phyloP scores from a whole-genome alignment of 2,113 vertebrate species.

The Notarius lentiginosus region DNA sequence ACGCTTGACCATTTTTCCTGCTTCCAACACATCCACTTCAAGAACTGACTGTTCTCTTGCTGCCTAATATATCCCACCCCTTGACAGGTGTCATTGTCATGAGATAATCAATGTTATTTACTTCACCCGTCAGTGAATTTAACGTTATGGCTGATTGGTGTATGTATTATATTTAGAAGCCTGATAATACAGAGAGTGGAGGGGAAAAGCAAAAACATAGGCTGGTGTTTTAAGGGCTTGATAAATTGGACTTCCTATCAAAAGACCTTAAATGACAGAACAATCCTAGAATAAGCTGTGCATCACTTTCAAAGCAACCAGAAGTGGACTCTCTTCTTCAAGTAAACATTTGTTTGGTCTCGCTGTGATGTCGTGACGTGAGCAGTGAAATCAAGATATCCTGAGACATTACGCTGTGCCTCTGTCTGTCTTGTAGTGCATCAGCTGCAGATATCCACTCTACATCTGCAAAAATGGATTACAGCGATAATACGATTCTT shows the following conservation, averaged over 20 bases:
- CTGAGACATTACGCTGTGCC: slow-evolving; percentile 4
- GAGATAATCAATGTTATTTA: too few species aligned
- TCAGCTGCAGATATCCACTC: slow-evolving; percentile 72
- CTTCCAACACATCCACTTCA: too few species aligned
- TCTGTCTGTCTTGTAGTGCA: slow-evolving; percentile 45
- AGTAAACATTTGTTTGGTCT: neutral
- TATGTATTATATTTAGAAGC: slow-evolving; percentile 12
- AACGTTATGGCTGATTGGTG: neutral
- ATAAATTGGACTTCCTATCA: neutral
- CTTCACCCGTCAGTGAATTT: too few species aligned
- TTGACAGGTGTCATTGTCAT: too few species aligned
- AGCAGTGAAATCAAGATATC: slow-evolving; percentile 27
- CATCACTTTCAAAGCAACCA: neutral
- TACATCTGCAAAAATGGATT: slow-evolving; percentile 76
- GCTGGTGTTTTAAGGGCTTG: neutral
- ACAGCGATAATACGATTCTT: slow-evolving; percentile 71
- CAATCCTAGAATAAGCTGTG: neutral
- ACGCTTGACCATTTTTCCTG: too few species aligned
- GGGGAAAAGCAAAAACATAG: neutral
- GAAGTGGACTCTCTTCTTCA: neutral
- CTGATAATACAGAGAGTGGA: neutral
- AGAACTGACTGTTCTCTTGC: too few species aligned
- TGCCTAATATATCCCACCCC: too few species aligned
- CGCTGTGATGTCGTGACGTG: neutral
- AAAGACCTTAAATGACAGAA: neutral